Conservation (phyloP, 1,140 invertebrate genomes). For the Manduca sexta region DNA sequence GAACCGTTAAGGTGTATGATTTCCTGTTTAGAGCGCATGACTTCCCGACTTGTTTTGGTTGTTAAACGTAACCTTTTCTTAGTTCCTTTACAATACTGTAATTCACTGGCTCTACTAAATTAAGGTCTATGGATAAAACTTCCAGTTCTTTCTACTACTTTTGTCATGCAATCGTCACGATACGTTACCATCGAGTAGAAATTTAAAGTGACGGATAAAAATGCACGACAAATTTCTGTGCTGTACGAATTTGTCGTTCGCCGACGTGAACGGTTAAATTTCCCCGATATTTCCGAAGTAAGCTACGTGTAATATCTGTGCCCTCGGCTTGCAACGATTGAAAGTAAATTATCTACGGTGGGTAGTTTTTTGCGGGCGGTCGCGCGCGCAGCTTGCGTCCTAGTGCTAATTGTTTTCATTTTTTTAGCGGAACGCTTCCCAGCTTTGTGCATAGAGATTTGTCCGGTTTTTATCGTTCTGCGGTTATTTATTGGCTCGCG, state of each 20-base stretch:
- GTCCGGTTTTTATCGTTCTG: conserved; percentile 35
- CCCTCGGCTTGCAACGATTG: conserved; percentile 31
- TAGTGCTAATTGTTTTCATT: conserved; percentile 52
- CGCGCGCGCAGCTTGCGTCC: conserved; percentile 14
- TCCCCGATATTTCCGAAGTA: conserved; percentile 23
- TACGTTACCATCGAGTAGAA: no score
- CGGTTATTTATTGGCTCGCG: conserved; percentile 40
- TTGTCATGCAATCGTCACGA: no score
- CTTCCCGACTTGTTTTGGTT: no score
- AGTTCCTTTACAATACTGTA: no score
- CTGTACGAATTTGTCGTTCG: conserved; percentile 11
- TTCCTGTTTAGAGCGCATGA: no score
- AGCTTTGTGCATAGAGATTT: conserved; percentile 39
- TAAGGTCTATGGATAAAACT: no score
- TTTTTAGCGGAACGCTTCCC: conserved; percentile 31
- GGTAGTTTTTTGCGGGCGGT: conserved; percentile 18
- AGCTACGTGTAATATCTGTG: conserved; percentile 29
- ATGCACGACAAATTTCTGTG: conserved; percentile 6
- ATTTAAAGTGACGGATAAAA: conserved; percentile 8
- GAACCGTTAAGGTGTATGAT: no score
- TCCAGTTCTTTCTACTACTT: no score
- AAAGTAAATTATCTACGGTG: conserved; percentile 50
- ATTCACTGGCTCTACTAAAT: no score
- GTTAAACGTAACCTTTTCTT: no score
- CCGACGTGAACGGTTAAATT: conserved; percentile 19